Percentiles rank a stretch among this genome's conserved stretches.
Conservation (phyloP, 2,888 invertebrate genomes). For the Silvanus unidentatus region DNA sequence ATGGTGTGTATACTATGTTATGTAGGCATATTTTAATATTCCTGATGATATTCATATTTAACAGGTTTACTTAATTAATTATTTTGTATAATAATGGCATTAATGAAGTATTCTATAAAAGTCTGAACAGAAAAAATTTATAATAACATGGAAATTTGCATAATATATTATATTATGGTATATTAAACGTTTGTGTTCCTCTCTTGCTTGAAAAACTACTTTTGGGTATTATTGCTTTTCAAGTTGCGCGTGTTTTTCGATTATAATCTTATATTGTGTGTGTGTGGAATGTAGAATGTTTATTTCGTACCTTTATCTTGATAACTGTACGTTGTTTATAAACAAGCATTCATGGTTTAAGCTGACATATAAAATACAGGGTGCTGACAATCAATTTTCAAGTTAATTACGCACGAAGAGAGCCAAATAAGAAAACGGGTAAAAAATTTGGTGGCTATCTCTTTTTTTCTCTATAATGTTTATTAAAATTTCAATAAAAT, state of each 20-base stretch:
- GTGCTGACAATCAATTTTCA: constrained; percentile 23
- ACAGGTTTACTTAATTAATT: too few relatives aligned
- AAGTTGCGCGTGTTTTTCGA: constrained; percentile 21
- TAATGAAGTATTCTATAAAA: too few relatives aligned
- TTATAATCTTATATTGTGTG: constrained; percentile 19
- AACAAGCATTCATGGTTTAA: constrained; percentile 20
- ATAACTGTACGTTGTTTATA: constrained; percentile 24
- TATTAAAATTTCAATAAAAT: too few relatives aligned
- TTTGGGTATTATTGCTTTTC: constrained; percentile 21
- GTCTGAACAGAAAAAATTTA: too few relatives aligned
- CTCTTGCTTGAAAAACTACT: constrained; percentile 10
- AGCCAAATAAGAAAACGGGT: not conserved
- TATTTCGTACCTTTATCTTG: constrained; percentile 26
- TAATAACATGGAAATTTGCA: constrained; percentile 18
- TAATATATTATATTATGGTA: constrained; percentile 13
- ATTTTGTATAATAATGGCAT: too few relatives aligned
- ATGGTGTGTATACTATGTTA: too few relatives aligned
- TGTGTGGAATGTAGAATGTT: constrained; percentile 24
- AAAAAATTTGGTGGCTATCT: too few relatives aligned
- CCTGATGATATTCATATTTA: too few relatives aligned
- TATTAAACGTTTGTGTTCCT: too few relatives aligned
- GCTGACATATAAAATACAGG: constrained; percentile 19
- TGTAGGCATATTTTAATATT: too few relatives aligned
- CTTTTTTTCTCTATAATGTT: too few relatives aligned
- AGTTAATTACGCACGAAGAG: constrained; percentile 15